Evolutionary conservation across 1,140 invertebrate genomes (phyloP), one percentile per base, ranked within the genome.

Genomic region (Leptinotarsa texana): DNA sequence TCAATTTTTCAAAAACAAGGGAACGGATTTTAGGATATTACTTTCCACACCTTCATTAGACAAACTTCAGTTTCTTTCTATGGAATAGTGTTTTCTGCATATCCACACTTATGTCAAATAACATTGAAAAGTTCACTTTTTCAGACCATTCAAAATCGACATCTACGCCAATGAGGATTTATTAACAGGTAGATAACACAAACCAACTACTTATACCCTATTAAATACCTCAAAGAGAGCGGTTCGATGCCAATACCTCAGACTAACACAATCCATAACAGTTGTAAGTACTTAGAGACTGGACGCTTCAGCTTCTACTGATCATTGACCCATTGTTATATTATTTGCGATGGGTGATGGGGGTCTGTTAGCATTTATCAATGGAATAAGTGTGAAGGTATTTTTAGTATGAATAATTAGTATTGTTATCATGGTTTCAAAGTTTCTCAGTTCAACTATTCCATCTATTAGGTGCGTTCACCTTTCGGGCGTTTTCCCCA

Each of bases 111-210:
- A 33, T 33, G 27, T 33, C 27, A 33, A 33, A 33, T 6, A 33
- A 33, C 6, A 5, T 33, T 8, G 8, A 33, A 33, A 33, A 33
- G 27, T 33, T 33, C 0, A 3, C 33, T 42, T 11, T 42, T 42
- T 42, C 33, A 42, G 33, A 42, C 2, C 8, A 42, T 42, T 42
- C 33, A 42, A 42, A 57, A 57, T 57, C 17, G 17, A 57, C n/a
- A 57, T 1, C 51, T 57, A 57, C 51, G 51, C 51, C 51, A 57
- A 15, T 57, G 51, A 15, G n/a, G 15, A 15, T 17, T 33, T 67
- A 67, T 67, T 67, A 67, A 67, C 65, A 67, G 65, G 65, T 67
- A 67, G 65, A 67, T 24, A 67, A 67, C 42, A 42, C 18, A 42
- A 17, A 18, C 42, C 42, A 24, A 33, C 65, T 42, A 67, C 18